Evolutionary conservation across 1,140 invertebrate species (phyloP).

Genomic region (Lordiphosa stackelbergi): DNA sequence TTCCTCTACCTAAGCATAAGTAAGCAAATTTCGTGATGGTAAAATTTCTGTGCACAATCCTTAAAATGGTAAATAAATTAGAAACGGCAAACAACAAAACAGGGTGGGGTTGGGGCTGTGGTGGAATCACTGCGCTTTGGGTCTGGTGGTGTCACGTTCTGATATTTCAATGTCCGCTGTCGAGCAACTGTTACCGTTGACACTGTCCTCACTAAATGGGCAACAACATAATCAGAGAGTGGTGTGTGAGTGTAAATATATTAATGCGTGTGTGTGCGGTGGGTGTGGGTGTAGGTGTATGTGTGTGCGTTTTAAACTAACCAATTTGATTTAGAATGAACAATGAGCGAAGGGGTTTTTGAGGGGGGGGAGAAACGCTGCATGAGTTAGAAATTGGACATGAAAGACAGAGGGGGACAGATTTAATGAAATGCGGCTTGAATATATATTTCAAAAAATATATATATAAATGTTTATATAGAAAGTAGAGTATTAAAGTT

Average conservation of each 20-base stretch:
- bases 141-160: constrained; percentile 39
- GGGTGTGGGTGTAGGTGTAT: constrained; percentile 7
- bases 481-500: constrained; percentile 41
- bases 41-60: too few relatives aligned
- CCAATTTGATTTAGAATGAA: constrained; percentile 17
- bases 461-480: constrained; percentile 5
- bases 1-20: too few relatives aligned
- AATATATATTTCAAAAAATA: constrained; percentile 13
- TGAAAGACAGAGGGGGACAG: constrained; percentile 24
- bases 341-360: constrained; percentile 15
- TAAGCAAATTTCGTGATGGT: too few relatives aligned
- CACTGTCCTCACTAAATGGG: constrained; percentile 58
- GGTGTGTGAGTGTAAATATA: constrained; percentile 24
- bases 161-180: constrained; percentile 66
- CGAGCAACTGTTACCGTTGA: constrained; percentile 33
- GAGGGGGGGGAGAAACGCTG: constrained; percentile 31
- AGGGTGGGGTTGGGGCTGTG: constrained; percentile 4
- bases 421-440: constrained; percentile 39
- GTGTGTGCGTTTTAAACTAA: constrained; percentile 45
- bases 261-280: constrained; percentile 2
- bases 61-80: too few relatives aligned
- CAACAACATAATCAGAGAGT: constrained; percentile 43
- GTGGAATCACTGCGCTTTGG: constrained; percentile 48
- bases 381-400: constrained; percentile 45
- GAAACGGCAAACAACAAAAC: not conserved